Evolutionary conservation across 1,140 invertebrate genomes (phyloP), one percentile per base, ranked within the genome.

Genomic region (Drosophila ironensis): DNA sequence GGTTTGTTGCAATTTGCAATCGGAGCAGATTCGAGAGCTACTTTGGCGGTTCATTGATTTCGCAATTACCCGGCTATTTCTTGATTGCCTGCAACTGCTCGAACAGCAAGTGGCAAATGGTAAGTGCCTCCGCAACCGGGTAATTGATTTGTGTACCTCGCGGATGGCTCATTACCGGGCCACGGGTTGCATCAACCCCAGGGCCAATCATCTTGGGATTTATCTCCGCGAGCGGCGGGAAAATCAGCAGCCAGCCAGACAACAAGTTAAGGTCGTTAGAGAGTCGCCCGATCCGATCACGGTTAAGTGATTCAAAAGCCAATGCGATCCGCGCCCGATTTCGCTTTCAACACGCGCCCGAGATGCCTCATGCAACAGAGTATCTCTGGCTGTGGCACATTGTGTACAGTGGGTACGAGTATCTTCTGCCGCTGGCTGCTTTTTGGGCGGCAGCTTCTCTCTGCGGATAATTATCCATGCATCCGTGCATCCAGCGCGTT

Each of bases 181-280:
- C 59, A 46, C n/a, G n/a, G 48, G 71, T 74, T 81, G 57, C 78
- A 60, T 52, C 69, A 84, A 73, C 54, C 69, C 45, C 78, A 61
- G 35, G 47, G 38, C 17, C 16, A 66, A 44, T 44, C 50, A 46
- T 44, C 25, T 60, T 59, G 37, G 42, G 27, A 28, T 35, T 52
- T 53, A 77, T 72, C 28, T 59, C 38, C 25, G 30, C 40, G 47
- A 59, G 47, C 30, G 38, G 37, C 45, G 66, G 67, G 47, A 70
- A 80, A 78, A 74, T 53, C 68, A 42, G 25, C 47, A 51, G 70
- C 40, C 78, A n/a, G n/a, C n/a, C n/a, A n/a, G n/a, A n/a, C n/a
- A n/a, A n/a, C n/a, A n/a, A n/a, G n/a, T n/a, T n/a, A 84, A 86
- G 80, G 78, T 84, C 78, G 71, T 75, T 80, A 61, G 66, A 69